A percentile compares a stretch with the other conserved stretches of the same genome.
Evolutionary conservation across 2,797 vertebrate genomes (phyloP).

Genomic region (Hippoglossus hippoglossus): DNA sequence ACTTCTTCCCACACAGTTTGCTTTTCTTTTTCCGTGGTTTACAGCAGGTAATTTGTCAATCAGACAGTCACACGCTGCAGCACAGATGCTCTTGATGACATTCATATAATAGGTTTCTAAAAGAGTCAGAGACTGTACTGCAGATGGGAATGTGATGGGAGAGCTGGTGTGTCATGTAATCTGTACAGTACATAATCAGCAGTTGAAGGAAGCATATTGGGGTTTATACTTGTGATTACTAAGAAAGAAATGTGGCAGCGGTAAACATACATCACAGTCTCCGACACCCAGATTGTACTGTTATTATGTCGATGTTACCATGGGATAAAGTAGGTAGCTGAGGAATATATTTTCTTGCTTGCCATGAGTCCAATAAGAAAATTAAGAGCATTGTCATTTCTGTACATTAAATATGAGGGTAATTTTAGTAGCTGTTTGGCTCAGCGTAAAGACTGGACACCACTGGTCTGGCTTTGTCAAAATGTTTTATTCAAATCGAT

Average conservation of each 20-base stretch:
- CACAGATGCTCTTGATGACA: constrained; percentile 58
- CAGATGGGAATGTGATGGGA: constrained; percentile 28
- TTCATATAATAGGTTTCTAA: constrained; percentile 80
- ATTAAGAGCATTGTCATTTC: background rate
- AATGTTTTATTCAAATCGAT: too few relatives aligned
- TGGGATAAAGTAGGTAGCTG: background rate
- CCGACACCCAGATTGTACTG: background rate
- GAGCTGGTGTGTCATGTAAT: constrained; percentile 17
- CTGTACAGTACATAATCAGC: constrained; percentile 9
- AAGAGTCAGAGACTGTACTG: constrained; percentile 33
- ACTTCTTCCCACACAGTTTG: constrained; percentile 42
- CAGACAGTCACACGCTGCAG: constrained; percentile 41
- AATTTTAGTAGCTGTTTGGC: background rate
- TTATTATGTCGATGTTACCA: background rate
- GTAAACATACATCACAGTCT: too few relatives aligned
- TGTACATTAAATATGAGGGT: background rate
- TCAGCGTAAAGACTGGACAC: background rate
- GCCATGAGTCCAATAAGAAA: too few relatives aligned
- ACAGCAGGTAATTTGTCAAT: constrained; percentile 67
- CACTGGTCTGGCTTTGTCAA: background rate
- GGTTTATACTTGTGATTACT: background rate
- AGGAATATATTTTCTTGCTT: background rate
- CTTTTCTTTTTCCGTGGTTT: constrained; percentile 42
- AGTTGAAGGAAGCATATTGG: constrained; percentile 3
- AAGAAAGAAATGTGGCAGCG: background rate